Percentiles rank a stretch among this genome's conserved stretches.
These are phyloP conservation scores for Vanessa cardui DNA, from an alignment of 2,888 invertebrate species.

Conservation along the genomic window DNA sequence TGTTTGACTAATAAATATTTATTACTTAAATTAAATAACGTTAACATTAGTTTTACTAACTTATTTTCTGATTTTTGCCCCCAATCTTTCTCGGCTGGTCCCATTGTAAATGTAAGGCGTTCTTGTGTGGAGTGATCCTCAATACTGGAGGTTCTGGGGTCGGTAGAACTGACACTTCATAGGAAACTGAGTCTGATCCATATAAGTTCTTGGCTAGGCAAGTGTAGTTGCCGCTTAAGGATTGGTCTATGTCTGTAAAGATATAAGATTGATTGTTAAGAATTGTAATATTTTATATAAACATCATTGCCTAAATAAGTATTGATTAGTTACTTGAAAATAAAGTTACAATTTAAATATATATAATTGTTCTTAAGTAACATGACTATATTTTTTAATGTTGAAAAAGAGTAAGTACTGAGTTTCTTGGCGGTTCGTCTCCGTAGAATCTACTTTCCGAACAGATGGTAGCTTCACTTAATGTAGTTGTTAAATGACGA, in stretches of 20 bases:
- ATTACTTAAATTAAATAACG: no score
- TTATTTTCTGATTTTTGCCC: conserved; percentile 65
- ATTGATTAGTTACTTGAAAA: no score
- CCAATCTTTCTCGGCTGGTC: conserved; percentile 73
- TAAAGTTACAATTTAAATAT: no score
- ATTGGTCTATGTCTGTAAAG: conserved; percentile 86
- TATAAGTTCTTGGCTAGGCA: conserved; percentile 92
- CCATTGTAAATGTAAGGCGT: conserved; percentile 83
- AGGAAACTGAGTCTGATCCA: conserved; percentile 92
- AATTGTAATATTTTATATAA: neutral
- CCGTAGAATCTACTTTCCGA: no score
- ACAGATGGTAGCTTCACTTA: no score
- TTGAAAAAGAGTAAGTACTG: no score
- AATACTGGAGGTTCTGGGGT: conserved; percentile 87
- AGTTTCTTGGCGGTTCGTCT: no score
- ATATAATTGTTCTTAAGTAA: no score
- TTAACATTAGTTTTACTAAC: conserved; percentile 53
- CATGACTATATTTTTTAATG: no score
- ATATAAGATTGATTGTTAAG: neutral
- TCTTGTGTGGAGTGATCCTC: conserved; percentile 76
- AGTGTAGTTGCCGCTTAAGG: conserved; percentile 90
- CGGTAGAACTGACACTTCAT: conserved; percentile 89
- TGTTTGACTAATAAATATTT: neutral
- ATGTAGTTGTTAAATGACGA: no score
- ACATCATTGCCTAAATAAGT: neutral